A percentile compares a stretch with the other conserved stretches of the same genome.
Evolutionary conservation across 1,140 invertebrate genomes (phyloP).

Genomic region (Cotesia chilonis): DNA sequence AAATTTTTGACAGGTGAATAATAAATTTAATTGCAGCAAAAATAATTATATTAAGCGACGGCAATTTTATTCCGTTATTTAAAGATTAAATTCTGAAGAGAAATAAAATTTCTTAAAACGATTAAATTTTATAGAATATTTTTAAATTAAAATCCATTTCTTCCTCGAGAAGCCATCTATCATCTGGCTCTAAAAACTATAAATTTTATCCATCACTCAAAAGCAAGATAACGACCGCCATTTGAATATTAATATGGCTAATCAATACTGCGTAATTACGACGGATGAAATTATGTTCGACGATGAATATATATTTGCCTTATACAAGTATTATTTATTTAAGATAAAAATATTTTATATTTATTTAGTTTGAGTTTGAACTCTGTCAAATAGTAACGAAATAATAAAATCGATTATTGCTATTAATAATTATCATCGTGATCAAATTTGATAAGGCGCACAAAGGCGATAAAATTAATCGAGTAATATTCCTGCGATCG

Average conservation of each 20-base stretch:
- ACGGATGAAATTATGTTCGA: constrained; percentile 2
- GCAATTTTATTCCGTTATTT: constrained; percentile 27
- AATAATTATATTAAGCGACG: constrained; percentile 16
- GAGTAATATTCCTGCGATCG: constrained; percentile 41
- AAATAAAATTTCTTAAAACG: constrained; percentile 42
- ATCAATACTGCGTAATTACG: background rate
- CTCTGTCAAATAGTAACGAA: background rate
- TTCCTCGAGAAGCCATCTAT: background rate
- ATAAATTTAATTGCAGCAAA: no score
- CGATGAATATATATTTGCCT: background rate
- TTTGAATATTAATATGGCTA: background rate
- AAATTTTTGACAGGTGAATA: no score
- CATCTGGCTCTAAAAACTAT: constrained; percentile 1
- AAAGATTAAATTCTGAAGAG: background rate
- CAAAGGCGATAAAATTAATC: constrained; percentile 41
- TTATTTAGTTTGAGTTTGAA: no score
- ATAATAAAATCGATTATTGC: constrained; percentile 13
- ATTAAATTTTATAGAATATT: constrained; percentile 51
- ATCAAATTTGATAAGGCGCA: constrained; percentile 39
- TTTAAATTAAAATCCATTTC: constrained; percentile 29
- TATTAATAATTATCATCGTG: constrained; percentile 31
- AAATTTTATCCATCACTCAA: background rate
- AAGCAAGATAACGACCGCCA: no score
- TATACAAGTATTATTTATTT: no score
- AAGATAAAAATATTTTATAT: no score